Evolutionary conservation across 1,140 invertebrate genomes (phyloP).

Genomic region (Bombus sibiricus): DNA sequence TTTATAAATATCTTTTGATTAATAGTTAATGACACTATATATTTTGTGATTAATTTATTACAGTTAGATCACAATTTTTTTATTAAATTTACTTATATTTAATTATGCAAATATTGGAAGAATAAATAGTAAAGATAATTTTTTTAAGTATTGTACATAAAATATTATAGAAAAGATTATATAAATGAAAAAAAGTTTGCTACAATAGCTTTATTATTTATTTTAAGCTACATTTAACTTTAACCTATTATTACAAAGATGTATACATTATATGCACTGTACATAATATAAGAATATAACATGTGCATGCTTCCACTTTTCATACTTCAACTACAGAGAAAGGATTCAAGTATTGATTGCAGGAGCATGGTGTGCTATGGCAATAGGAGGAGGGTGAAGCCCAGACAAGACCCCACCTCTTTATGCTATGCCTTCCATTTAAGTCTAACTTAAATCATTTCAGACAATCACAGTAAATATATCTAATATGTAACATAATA

Average conservation of each 20-base stretch:
- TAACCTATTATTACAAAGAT: slow-evolving; percentile 42
- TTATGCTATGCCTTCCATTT: slow-evolving; percentile 69
- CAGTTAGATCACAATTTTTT: neutral
- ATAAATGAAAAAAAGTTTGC: slow-evolving; percentile 14
- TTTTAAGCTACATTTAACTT: slow-evolving; percentile 47
- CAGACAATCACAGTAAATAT: slow-evolving; percentile 38
- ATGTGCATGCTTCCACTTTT: slow-evolving; percentile 55
- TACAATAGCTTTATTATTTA: slow-evolving; percentile 38
- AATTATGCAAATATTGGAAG: neutral
- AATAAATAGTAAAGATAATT: neutral
- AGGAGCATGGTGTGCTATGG: slow-evolving; percentile 76
- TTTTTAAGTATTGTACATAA: neutral
- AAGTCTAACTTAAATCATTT: slow-evolving; percentile 70
- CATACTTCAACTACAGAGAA: slow-evolving; percentile 70
- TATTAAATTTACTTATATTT: neutral
- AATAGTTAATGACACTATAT: neutral
- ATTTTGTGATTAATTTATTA: neutral
- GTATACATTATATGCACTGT: slow-evolving; percentile 18
- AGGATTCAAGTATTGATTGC: slow-evolving; percentile 82
- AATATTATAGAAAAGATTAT: slow-evolving; percentile 10
- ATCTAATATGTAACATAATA: slow-evolving; percentile 24
- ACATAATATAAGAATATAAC: slow-evolving; percentile 44
- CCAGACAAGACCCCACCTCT: slow-evolving; percentile 77
- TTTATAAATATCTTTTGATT: neutral
- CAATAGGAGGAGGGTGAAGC: slow-evolving; percentile 76